These are phyloP conservation scores for Pteropus alecto DNA, from an alignment of 2,113 vertebrate species.

Conservation along the genomic window DNA sequence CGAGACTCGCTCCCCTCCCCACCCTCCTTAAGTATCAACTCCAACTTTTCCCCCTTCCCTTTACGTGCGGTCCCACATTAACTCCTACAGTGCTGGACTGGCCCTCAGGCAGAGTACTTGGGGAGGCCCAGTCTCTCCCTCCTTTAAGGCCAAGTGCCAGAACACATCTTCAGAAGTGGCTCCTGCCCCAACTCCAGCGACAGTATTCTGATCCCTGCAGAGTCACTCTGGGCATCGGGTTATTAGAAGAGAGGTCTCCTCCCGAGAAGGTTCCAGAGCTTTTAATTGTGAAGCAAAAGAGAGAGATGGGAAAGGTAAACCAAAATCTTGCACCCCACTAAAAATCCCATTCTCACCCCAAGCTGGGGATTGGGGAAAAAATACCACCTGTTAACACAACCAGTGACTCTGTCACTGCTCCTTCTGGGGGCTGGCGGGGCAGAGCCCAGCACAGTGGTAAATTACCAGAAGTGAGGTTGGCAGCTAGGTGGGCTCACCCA, in stretches of 20 bases:
- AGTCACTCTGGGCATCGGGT: neutral
- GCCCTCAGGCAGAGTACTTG: neutral
- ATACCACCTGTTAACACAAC: neutral
- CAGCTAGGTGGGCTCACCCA: neutral
- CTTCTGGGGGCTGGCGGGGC: too few species aligned
- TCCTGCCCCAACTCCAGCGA: neutral
- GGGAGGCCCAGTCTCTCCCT: neutral
- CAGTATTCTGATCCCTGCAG: neutral
- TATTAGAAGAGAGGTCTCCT: neutral
- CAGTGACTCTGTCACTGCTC: neutral
- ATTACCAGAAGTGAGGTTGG: neutral
- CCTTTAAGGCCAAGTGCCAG: neutral
- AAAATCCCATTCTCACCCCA: neutral
- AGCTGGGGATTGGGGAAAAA: neutral
- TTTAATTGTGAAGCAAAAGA: neutral
- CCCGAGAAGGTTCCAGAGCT: neutral
- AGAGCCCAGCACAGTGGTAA: neutral
- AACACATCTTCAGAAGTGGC: neutral
- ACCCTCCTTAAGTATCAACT: constrained; percentile 78
- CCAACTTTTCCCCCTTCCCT: constrained; percentile 57
- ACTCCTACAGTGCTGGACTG: constrained; percentile 43
- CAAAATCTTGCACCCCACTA: neutral
- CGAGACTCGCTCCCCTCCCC: constrained; percentile 79
- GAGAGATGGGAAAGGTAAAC: neutral
- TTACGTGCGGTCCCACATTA: constrained; percentile 45